Conservation (phyloP, 2,113 vertebrate species). For the Dascyllus trimaculatus region DNA sequence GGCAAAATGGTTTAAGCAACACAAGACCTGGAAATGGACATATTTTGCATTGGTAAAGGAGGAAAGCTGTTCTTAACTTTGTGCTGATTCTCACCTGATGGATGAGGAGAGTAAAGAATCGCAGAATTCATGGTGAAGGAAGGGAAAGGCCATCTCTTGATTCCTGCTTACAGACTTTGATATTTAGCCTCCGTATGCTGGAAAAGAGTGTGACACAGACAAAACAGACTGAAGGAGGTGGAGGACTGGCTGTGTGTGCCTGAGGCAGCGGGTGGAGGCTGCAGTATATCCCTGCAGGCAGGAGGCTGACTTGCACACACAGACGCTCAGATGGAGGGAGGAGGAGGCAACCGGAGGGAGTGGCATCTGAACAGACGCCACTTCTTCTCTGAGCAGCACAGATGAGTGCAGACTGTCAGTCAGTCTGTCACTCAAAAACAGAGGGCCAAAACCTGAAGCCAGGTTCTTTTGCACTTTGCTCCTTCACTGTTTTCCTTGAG, state of each 20-base stretch:
- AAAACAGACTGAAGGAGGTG: constrained; percentile 2
- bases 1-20: constrained; percentile 12
- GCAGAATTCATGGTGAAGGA: constrained; percentile 3
- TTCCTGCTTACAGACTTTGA: constrained; percentile 15
- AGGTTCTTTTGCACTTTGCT: not conserved
- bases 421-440: constrained; percentile 64
- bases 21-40: constrained; percentile 14
- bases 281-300: constrained; percentile 53
- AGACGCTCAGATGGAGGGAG: constrained; percentile 54
- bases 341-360: constrained; percentile 55
- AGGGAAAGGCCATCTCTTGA: not conserved
- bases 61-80: constrained; percentile 26
- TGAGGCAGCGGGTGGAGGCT: constrained; percentile 65
- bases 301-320: constrained; percentile 46
- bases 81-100: constrained; percentile 28
- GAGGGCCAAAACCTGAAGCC: not conserved
- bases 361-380: constrained; percentile 61
- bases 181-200: constrained; percentile 3
- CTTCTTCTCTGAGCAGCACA: constrained; percentile 51
- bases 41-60: constrained; percentile 36
- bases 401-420: constrained; percentile 58
- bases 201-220: constrained; percentile 12
- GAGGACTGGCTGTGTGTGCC: constrained; percentile 37
- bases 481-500: constrained; percentile 24
- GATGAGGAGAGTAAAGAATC: constrained; percentile 34